Percentiles rank a stretch among this genome's conserved stretches.
Evolutionary conservation across 1,140 invertebrate genomes (phyloP).

Genomic region (Euwallacea fornicatus): DNA sequence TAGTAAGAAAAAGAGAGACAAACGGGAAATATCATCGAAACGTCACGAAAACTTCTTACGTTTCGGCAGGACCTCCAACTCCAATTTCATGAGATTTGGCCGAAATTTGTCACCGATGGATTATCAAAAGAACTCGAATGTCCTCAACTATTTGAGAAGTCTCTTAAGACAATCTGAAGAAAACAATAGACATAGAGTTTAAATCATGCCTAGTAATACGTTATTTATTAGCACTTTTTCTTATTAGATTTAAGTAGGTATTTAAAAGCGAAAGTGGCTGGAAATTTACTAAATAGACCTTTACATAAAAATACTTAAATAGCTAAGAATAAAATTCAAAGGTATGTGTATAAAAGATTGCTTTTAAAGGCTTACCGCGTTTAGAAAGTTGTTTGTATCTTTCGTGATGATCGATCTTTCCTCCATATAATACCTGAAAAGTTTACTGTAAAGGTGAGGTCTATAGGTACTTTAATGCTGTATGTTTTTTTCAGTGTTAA

Average conservation of each 20-base stretch:
- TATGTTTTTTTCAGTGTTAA: too few species aligned
- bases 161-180: slow-evolving; percentile 17
- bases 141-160: slow-evolving; percentile 13
- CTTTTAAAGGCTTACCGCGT: slow-evolving; percentile 4
- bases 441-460: too few species aligned
- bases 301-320: background rate
- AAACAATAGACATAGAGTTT: slow-evolving; percentile 2
- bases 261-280: slow-evolving; percentile 8
- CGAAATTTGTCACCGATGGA: slow-evolving; percentile 2
- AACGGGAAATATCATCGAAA: slow-evolving; percentile 21
- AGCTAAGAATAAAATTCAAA: background rate
- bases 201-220: background rate
- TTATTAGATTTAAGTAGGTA: background rate
- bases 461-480: too few species aligned
- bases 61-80: slow-evolving; percentile 37
- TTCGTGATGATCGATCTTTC: too few species aligned
- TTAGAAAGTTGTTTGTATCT: too few species aligned
- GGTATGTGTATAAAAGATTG: background rate
- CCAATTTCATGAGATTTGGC: slow-evolving; percentile 40
- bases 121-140: background rate
- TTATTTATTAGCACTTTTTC: background rate
- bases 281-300: background rate
- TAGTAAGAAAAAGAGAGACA: slow-evolving; percentile 21
- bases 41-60: slow-evolving; percentile 36
- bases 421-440: too few species aligned